These are phyloP conservation scores for Heliconius eleuchia DNA, from an alignment of 1,140 invertebrate species.

Conservation along the genomic window DNA sequence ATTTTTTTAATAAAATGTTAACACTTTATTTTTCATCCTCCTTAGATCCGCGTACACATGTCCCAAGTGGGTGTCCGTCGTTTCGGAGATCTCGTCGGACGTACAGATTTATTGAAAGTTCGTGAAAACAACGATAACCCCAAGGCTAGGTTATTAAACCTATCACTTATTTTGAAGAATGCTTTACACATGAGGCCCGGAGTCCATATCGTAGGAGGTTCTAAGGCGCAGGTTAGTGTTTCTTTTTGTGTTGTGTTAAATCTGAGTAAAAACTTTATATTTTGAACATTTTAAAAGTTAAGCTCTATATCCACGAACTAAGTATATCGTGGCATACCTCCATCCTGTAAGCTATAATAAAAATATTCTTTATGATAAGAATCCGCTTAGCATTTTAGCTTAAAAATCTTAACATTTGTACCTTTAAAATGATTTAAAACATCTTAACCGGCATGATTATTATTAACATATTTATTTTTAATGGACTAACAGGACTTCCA, in stretches of 20 bases:
- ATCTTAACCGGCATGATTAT: too few relatives aligned
- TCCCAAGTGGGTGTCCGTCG: constrained; percentile 93
- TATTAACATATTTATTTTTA: too few relatives aligned
- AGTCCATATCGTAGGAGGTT: constrained; percentile 95
- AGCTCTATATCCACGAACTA: too few relatives aligned
- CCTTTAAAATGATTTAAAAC: too few relatives aligned
- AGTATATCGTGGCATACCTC: too few relatives aligned
- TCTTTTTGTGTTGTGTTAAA: background rate
- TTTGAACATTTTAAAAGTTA: too few relatives aligned
- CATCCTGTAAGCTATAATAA: too few relatives aligned
- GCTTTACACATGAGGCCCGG: constrained; percentile 94
- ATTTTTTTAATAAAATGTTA: background rate
- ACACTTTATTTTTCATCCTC: background rate
- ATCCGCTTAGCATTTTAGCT: background rate
- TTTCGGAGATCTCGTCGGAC: constrained; percentile 96
- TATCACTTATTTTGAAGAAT: constrained; percentile 93
- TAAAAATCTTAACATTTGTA: too few relatives aligned
- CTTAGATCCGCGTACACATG: constrained; percentile 91
- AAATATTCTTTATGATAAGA: background rate
- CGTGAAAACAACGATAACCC: constrained; percentile 81
- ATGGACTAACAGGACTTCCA: constrained; percentile 90
- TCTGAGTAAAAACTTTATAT: too few relatives aligned
- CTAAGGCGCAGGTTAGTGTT: constrained; percentile 83
- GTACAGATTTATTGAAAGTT: constrained; percentile 93
- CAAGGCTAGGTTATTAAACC: constrained; percentile 94